Percentiles rank a stretch among this genome's conserved stretches.
Evolutionary conservation across 2,113 vertebrate species (phyloP).

Genomic region (Thalassarche chlororhynchos): DNA sequence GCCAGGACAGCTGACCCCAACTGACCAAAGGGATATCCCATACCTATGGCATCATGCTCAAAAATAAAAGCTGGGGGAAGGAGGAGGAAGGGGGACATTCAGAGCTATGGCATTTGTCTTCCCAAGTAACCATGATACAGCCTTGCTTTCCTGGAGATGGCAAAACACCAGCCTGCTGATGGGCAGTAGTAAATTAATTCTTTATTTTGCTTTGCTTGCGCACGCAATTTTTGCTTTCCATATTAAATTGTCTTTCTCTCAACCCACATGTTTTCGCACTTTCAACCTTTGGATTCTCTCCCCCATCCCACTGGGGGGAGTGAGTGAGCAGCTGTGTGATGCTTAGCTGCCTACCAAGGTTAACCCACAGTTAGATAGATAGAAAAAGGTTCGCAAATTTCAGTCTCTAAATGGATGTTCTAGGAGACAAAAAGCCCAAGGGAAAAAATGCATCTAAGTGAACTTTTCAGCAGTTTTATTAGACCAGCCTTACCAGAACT

Average conservation of each 20-base stretch:
- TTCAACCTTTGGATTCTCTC: background rate
- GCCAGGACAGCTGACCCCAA: background rate
- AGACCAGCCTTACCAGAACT: background rate
- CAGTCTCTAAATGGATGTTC: background rate
- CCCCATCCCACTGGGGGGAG: background rate
- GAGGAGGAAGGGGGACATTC: background rate
- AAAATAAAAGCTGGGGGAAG: background rate
- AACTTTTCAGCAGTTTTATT: background rate
- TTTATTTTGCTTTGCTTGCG: background rate
- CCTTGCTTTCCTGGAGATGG: background rate
- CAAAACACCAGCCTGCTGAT: background rate
- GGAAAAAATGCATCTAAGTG: background rate
- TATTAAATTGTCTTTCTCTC: background rate
- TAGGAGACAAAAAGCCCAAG: background rate
- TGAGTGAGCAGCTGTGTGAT: background rate
- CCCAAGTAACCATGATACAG: background rate
- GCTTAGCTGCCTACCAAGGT: background rate
- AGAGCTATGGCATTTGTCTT: background rate
- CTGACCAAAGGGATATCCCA: background rate
- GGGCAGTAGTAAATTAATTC: background rate
- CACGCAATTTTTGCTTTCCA: background rate
- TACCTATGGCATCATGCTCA: background rate
- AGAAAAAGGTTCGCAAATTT: background rate
- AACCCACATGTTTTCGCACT: background rate
- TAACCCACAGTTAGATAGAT: background rate